Conservation (phyloP, 2,113 vertebrate genomes). For the Microtus pennsylvanicus region DNA sequence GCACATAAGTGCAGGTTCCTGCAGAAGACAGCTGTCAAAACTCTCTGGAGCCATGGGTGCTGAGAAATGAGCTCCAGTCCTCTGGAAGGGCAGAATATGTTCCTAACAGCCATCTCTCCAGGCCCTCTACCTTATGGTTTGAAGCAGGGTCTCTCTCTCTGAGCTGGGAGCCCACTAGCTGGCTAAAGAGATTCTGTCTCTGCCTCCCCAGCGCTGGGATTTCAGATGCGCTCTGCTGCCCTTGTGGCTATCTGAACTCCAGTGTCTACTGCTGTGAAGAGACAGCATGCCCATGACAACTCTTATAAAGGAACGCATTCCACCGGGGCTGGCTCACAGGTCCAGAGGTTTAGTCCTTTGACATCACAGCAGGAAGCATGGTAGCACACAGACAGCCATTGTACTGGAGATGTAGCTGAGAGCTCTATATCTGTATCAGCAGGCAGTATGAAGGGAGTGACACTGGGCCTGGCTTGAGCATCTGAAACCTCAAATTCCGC, state of each 20-base stretch:
- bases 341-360: background rate
- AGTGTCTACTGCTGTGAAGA: background rate
- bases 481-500: background rate
- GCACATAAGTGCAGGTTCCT: background rate
- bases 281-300: background rate
- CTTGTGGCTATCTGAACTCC: background rate
- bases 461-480: background rate
- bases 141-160: background rate
- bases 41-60: background rate
- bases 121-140: background rate
- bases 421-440: background rate
- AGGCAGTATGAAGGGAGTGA: background rate
- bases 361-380: background rate
- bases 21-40: background rate
- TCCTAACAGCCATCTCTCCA: background rate
- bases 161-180: background rate
- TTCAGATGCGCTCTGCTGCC: background rate
- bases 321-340: background rate
- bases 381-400: fast-evolving
- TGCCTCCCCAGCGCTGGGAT: background rate
- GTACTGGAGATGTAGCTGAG: background rate
- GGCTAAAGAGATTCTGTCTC: background rate
- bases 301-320: background rate
- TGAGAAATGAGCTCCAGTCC: background rate
- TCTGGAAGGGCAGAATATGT: background rate